Evolutionary conservation across 2,797 vertebrate genomes (phyloP), one percentile per base, ranked within the genome.

Genomic region (Lithobates pipiens): DNA sequence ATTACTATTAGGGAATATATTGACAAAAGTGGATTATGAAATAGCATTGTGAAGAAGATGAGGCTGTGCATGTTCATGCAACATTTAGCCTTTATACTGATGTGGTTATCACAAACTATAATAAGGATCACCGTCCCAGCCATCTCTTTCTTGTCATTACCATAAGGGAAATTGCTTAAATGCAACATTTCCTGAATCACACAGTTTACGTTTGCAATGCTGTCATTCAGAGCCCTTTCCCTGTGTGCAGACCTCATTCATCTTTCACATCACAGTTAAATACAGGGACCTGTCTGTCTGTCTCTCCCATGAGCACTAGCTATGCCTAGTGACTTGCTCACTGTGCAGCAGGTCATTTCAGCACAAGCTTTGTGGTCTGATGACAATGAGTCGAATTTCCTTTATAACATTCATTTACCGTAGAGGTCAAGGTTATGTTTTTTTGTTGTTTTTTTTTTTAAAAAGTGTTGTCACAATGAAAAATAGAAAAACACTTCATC

Each of bases 331-430:
- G 25, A 72, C 67, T 72, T 27, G 36, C 65, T 85, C 79, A 36
- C 46, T 44, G 34, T 54, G 73, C 69, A 46, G 57, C 70, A 85
- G 76, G 70, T 75, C 57, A 34, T 65, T 65, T 50, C 36, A 65
- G 39, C 23, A 46, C 63, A 0, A 46, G 46, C 77, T 42, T 76
- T 80, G 71, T 70, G 61, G n/a, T 82, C 39, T 81, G 68, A 57
- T 72, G 34, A 77, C 67, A 77, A 50, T 82, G 70, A 76, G 11
- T 72, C 23, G 73, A 77, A 86, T 72, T 86, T 50, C 39, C 50
- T 54, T 27, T 73, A 39, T 25, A 81, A 63, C 67, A 82, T 27
- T 78, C 21, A 86, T 77, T 86, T 86, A 29, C 75, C 54, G 77
- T 34, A 65, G 27, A 81, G 63, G 61, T 34, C 15, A 63, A 29